A percentile compares a stretch with the other conserved stretches of the same genome.
These are phyloP conservation scores for Caenorhabditis parvicauda DNA, from an alignment of 2,888 invertebrate species.

Conservation along the genomic window DNA sequence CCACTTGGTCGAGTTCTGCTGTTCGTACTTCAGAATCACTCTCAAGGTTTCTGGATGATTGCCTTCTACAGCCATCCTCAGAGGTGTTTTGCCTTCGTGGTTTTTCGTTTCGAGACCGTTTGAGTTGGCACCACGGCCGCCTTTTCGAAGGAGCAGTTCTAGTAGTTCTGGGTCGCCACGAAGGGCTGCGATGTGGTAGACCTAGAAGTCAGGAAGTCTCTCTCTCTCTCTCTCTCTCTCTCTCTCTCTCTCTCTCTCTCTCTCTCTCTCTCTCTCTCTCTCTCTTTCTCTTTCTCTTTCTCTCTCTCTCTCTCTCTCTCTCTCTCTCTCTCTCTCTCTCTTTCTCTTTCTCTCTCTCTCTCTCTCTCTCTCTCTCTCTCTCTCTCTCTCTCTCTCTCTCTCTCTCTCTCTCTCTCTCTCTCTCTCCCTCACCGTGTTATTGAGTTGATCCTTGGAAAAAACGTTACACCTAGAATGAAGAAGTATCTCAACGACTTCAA, in stretches of 20 bases:
- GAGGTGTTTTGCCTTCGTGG: constrained; percentile 36
- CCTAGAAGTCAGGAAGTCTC: no score
- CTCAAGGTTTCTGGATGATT: constrained; percentile 32
- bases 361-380: not conserved
- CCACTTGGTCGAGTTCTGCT: constrained; percentile 10
- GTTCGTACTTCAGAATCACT: constrained; percentile 21
- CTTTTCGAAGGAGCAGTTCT: constrained; percentile 18
- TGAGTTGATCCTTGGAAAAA: constrained; percentile 63
- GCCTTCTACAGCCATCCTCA: constrained; percentile 38
- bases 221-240: not conserved
- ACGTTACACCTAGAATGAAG: constrained; percentile 78
- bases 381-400: not conserved
- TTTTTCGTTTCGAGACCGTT: constrained; percentile 23
- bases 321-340: not conserved
- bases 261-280: not conserved
- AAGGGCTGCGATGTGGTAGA: constrained; percentile 21
- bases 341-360: not conserved
- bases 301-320: not conserved
- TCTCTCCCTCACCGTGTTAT: constrained; percentile 10
- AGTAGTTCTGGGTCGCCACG: constrained; percentile 21
- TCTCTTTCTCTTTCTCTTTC: not conserved
- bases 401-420: not conserved
- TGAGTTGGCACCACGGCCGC: constrained; percentile 4
- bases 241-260: no score
- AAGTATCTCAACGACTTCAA: constrained; percentile 88